A percentile compares a stretch with the other conserved stretches of the same genome.
phyloP scores from a whole-genome alignment of 1,140 invertebrate species.

The Eurosta solidaginis region DNA sequence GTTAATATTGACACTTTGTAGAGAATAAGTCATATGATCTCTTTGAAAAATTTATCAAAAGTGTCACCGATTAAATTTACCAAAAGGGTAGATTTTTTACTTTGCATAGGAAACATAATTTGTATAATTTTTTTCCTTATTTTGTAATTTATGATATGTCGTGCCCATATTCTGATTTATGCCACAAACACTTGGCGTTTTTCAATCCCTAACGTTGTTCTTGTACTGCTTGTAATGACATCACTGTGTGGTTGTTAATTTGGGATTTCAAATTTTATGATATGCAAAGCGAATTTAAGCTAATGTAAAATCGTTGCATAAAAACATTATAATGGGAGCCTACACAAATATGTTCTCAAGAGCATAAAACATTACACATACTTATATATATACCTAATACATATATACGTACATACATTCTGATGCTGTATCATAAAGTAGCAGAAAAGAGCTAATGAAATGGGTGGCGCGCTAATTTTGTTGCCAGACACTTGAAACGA shows the following conservation, averaged over 20 bases:
- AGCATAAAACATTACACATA: constrained; percentile 4
- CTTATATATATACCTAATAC: too few species aligned
- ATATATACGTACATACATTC: too few species aligned
- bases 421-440: too few species aligned
- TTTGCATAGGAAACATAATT: too few species aligned
- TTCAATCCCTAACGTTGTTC: background rate
- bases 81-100: too few species aligned
- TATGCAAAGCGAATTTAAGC: background rate
- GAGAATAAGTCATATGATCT: too few species aligned
- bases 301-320: background rate
- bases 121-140: background rate
- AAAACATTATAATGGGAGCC: background rate
- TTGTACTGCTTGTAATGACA: too few species aligned
- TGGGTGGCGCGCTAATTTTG: background rate
- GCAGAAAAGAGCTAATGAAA: constrained; percentile 22
- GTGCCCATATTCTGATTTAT: constrained; percentile 15
- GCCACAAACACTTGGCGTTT: background rate
- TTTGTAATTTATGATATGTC: constrained; percentile 20
- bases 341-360: background rate
- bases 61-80: too few species aligned
- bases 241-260: background rate
- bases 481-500: background rate
- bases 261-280: constrained; percentile 1
- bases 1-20: too few species aligned
- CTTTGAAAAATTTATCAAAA: too few species aligned